Conservation (phyloP, 2,888 invertebrate species). For the Sepioteuthis lessoniana region DNA sequence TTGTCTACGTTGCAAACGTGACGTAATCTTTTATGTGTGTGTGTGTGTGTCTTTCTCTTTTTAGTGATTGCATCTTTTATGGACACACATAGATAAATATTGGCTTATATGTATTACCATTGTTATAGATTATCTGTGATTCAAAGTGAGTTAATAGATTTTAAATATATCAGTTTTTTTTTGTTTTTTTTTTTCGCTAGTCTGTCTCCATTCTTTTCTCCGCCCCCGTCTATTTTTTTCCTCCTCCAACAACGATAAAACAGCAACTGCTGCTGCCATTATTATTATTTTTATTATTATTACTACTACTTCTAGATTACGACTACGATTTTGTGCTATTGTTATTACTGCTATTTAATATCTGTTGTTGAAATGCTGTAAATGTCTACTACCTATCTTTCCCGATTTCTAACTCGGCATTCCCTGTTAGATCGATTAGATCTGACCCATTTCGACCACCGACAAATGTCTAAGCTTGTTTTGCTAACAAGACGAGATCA, state of each 20-base stretch:
- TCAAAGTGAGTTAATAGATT: not conserved
- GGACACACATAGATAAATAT: too few species aligned
- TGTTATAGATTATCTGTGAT: not conserved
- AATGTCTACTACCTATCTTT: not conserved
- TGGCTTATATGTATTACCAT: not conserved
- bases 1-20: constrained; percentile 33
- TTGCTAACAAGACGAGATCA: not conserved
- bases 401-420: not conserved
- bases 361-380: not conserved
- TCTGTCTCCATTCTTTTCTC: not conserved
- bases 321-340: not conserved
- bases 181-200: not conserved
- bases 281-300: not conserved
- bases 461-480: not conserved
- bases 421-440: not conserved
- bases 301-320: not conserved
- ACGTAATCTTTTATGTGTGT: not conserved
- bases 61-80: not conserved
- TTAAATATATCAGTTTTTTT: not conserved
- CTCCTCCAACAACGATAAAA: not conserved
- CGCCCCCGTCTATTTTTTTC: not conserved
- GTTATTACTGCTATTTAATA: constrained; percentile 6
- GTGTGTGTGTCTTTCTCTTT: not conserved
- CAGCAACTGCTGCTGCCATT: not conserved
- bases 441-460: not conserved